Base-by-base conservation (phyloP, 2,888 invertebrate genomes). In the Epinotia nisella region DNA sequence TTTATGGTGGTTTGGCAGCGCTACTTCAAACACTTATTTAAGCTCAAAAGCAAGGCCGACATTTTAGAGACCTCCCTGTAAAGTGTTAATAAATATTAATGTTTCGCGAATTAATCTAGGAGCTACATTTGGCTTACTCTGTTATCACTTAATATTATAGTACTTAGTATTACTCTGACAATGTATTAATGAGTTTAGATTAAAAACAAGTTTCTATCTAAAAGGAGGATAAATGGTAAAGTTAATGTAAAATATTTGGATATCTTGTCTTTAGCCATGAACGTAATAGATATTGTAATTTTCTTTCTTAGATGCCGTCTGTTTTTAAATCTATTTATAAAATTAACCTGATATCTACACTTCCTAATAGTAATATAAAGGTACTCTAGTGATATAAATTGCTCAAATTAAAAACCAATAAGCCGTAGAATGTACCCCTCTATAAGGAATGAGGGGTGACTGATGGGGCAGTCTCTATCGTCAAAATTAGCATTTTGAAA, bases 401-500 rank as follows among this genome's bases (percentile, higher is more conserved):
- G 49, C 49, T 29, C 45, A 49, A 62, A 72, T 72, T 68, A 61
- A 55, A 67, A 73, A 62, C n/a, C 17, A 58, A 73, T 58, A 51
- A 58, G 15, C 62, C n/a, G 58, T 58, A 56, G 17, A 62, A 56
- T 66, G 56, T 21, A 55, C n/a, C 56, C 67, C 45, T 56, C 41
- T 65, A 29, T 21, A 65, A 41, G 58, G 35, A 56, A 53, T 64
- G 55, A 35, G 39, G 65, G 67, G 41, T 71, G 59, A 78, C 76
- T 77, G 78, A 81, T 81, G 78, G 78, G 65, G 56, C 75, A 75
- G 75, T 74, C 76, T 70, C 74, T 73, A 75, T 78, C 75, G 72
- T 70, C 70, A 64, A 71, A 78, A 78, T 78, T 77, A 77, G 76
- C 70, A 76, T 76, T 78, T 74, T 78, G 78, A 80, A 78, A 78